Evolutionary conservation across 2,113 vertebrate genomes (phyloP).

Genomic region (Lophochroa leadbeateri): DNA sequence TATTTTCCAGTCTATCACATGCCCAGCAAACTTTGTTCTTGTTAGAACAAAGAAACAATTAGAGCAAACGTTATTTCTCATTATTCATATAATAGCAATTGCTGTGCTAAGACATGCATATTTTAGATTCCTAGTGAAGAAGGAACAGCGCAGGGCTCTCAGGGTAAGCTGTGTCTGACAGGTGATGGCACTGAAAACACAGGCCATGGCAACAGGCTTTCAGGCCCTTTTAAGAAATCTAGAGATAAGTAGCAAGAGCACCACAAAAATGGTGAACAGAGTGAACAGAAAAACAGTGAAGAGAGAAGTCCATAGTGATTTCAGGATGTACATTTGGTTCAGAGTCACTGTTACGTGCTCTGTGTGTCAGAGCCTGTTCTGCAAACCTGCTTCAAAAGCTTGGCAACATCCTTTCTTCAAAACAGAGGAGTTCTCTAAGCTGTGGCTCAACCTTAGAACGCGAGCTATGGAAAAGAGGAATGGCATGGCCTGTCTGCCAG

Average conservation of each 20-base stretch:
- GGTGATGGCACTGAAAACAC: neutral
- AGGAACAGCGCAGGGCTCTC: neutral
- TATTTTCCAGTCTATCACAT: neutral
- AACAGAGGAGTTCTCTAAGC: neutral
- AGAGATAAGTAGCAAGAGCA: neutral
- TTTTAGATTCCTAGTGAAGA: neutral
- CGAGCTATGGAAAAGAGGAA: neutral
- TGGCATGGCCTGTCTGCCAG: neutral
- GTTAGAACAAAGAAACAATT: neutral
- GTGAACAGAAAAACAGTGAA: neutral
- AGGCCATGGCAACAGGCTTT: neutral
- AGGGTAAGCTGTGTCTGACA: neutral
- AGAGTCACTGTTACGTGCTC: neutral
- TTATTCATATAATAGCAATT: neutral
- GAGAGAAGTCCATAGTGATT: neutral
- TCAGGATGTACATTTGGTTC: neutral
- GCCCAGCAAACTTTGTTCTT: neutral
- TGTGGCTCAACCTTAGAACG: accelerated
- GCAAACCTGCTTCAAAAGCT: neutral
- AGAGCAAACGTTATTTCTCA: neutral
- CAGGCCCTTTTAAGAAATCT: neutral
- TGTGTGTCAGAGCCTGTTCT: neutral
- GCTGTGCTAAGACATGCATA: neutral
- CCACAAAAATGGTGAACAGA: neutral
- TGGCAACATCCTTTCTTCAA: neutral